Evolutionary conservation across 2,888 invertebrate species (phyloP), one percentile per base, ranked within the genome.

Genomic region (Chrysolina oricalcia): DNA sequence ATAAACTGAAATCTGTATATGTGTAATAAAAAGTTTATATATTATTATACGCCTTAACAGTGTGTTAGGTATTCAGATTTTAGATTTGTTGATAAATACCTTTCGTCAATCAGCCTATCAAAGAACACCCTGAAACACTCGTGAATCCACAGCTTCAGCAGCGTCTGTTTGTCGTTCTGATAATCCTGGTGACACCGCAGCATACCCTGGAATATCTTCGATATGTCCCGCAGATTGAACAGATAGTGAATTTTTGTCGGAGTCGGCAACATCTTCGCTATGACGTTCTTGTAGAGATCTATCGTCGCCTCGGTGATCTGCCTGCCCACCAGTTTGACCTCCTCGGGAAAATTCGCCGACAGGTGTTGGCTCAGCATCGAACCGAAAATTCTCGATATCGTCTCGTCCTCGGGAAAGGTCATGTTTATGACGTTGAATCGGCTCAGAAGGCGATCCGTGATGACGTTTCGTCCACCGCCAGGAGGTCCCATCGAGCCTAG

Each of bases 161-260:
- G 92, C 0, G 93, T 89, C 0, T 90, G 83, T 82, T 92, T 94
- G 0, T 94, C 94, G 84, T 93, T 94, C 77, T 95, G 95, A 84
- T 93, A 93, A 81, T 95, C 94, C 75, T 93, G 93, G 87, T 94
- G 92, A 78, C 95, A 93, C 77, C 96, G 90, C 19, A 97, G 87
- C 17, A 97, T 87, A 5, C 97, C 97, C 91, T 97, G 94, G 83
- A 93, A 93, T 50, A 97, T 93, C 90, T 93, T 95, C 0, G 96
- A 96, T 80, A 97, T 96, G 84, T 97, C 97, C 80, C 97, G 90
- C 83, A 97, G 88, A 88, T 97, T 97, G 89, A 97, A 97, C 48
- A 97, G 89, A 83, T 97, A 97, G 88, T 97, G 97, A 87, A 95
- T 96, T 88, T 97, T 97, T 75, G 93, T 92, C 0, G 97, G 97